These are phyloP conservation scores for Chrysogorgia sp. DNA, from an alignment of 92 coral and sea anemone species.

Conservation along the genomic window DNA sequence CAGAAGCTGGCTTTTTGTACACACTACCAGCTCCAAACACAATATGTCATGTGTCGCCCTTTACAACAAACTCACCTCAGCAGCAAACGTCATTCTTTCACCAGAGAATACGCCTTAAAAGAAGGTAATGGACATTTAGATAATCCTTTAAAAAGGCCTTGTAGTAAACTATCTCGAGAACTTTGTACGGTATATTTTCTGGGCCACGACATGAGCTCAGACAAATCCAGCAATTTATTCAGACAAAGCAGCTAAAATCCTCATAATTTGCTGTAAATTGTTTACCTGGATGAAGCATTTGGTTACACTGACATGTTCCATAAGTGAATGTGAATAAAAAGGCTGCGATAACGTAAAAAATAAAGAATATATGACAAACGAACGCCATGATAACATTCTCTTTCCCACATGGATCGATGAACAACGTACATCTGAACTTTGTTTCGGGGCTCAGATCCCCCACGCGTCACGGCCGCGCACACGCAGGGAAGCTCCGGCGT, in stretches of 20 bases:
- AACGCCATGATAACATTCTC: constrained; percentile 44
- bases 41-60: constrained; percentile 24
- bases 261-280: constrained; percentile 2
- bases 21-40: constrained; percentile 33
- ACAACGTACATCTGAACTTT: constrained; percentile 13
- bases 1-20: constrained; percentile 34
- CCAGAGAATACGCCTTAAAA: constrained; percentile 46
- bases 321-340: background rate
- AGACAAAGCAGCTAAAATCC: constrained; percentile 1
- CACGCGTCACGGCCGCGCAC: background rate
- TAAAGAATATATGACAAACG: constrained; percentile 11
- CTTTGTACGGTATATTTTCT: background rate
- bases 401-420: constrained; percentile 28
- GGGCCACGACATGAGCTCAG: background rate
- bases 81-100: constrained; percentile 47
- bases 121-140: constrained; percentile 2
- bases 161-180: background rate
- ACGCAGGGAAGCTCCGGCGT: no score
- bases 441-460: constrained; percentile 7
- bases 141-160: background rate
- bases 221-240: background rate
- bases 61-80: constrained; percentile 33
- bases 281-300: constrained; percentile 49
- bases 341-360: constrained; percentile 10
- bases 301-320: constrained; percentile 46